Percentiles rank a stretch among this genome's conserved stretches.
These are phyloP conservation scores for Philereme transversata DNA, from an alignment of 2,888 invertebrate genomes.

Conservation along the genomic window DNA sequence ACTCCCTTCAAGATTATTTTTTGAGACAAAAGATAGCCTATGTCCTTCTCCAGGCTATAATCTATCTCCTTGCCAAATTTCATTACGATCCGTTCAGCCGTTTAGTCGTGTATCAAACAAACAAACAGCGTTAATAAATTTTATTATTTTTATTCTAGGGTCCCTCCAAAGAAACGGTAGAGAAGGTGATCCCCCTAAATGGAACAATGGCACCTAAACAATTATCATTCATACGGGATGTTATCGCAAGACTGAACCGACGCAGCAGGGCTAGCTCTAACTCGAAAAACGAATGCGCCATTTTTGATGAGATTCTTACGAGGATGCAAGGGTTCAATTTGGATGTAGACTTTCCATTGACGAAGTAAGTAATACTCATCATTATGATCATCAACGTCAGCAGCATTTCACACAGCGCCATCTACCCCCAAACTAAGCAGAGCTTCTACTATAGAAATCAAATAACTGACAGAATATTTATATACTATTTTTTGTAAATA, in stretches of 20 bases:
- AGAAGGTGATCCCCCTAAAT: conserved; percentile 7
- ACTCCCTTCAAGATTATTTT: too few species aligned
- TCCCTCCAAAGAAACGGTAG: not conserved
- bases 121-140: not conserved
- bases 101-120: too few species aligned
- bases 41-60: too few species aligned
- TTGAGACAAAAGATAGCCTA: too few species aligned
- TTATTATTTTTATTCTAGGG: not conserved
- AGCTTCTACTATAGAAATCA: too few species aligned
- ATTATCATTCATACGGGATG: conserved; percentile 5
- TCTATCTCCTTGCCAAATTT: too few species aligned
- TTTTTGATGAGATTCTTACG: conserved; percentile 2
- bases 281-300: fast-evolving
- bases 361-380: conserved; percentile 8
- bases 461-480: too few species aligned
- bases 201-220: conserved; percentile 2
- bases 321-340: not conserved
- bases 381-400: too few species aligned
- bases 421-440: too few species aligned
- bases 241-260: not conserved
- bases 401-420: too few species aligned
- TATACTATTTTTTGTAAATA: too few species aligned
- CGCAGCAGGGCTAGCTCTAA: not conserved
- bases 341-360: conserved; percentile 8
- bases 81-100: too few species aligned